Evolutionary conservation across 2,888 invertebrate genomes (phyloP).

Genomic region (Nebria brevicollis): DNA sequence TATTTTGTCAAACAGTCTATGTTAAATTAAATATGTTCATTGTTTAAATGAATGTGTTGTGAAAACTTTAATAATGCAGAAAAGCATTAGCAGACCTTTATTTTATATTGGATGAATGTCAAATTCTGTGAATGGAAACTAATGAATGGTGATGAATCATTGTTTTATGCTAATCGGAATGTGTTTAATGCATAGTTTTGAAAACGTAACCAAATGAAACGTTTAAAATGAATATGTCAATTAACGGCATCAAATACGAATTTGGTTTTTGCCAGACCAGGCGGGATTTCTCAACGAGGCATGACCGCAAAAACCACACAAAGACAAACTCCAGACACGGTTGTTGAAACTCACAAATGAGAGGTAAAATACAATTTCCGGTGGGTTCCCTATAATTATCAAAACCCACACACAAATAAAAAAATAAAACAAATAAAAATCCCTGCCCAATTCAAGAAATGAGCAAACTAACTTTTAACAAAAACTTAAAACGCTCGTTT

Average conservation of each 20-base stretch:
- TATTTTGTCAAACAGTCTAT: too few relatives aligned
- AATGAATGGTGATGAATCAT: not conserved
- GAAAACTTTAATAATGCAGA: too few relatives aligned
- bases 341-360: conserved; percentile 19
- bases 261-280: conserved; percentile 5
- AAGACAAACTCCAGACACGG: conserved; percentile 17
- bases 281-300: conserved; percentile 6
- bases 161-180: not conserved
- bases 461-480: not conserved
- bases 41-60: too few relatives aligned
- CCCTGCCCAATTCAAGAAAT: not conserved
- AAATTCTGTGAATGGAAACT: not conserved
- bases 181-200: not conserved
- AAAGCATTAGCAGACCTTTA: too few relatives aligned
- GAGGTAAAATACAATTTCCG: conserved; percentile 38
- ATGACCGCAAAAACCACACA: conserved; percentile 17
- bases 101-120: too few relatives aligned
- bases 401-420: conserved; percentile 14
- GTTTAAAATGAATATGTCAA: conserved; percentile 9
- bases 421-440: not conserved
- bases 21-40: too few relatives aligned
- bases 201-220: not conserved
- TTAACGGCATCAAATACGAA: conserved; percentile 9
- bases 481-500: not conserved
- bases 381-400: conserved; percentile 32